Conservation (phyloP, 2,797 vertebrate species). For the Moxostoma hubbsi region DNA sequence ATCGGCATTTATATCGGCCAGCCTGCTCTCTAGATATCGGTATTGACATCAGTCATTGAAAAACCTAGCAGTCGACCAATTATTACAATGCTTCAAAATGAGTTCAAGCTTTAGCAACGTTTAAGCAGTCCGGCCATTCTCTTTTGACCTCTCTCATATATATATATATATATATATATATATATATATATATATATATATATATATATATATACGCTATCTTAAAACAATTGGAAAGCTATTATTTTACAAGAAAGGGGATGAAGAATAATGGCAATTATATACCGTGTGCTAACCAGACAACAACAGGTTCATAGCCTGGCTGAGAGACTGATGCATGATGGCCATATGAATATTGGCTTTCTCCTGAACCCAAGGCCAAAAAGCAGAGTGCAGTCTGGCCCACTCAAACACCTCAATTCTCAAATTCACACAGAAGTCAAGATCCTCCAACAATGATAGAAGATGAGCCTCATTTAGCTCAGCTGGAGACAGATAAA, state of each 20-base stretch:
- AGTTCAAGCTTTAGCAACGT: no score
- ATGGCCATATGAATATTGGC: conserved; percentile 63
- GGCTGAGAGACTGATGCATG: conserved; percentile 64
- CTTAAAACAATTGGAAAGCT: background rate
- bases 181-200: no score
- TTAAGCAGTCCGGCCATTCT: no score
- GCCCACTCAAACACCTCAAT: conserved; percentile 65
- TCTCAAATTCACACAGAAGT: conserved; percentile 55
- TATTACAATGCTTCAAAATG: no score
- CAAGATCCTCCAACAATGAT: conserved; percentile 62
- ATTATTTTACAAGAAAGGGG: background rate
- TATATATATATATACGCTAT: no score
- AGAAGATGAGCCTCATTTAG: conserved; percentile 62
- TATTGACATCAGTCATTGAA: no score
- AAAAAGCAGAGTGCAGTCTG: conserved; percentile 57
- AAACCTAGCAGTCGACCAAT: no score
- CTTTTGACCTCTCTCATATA: no score
- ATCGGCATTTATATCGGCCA: no score
- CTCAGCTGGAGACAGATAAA: conserved; percentile 62
- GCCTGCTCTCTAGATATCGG: no score
- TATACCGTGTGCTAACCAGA: conserved; percentile 58
- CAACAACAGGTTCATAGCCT: conserved; percentile 62
- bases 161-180: no score
- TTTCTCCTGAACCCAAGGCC: conserved; percentile 68
- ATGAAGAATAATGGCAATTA: background rate